A percentile compares a stretch with the other conserved stretches of the same genome.
These are phyloP conservation scores for Aphis craccivora DNA, from an alignment of 1,140 invertebrate species.

Conservation along the genomic window DNA sequence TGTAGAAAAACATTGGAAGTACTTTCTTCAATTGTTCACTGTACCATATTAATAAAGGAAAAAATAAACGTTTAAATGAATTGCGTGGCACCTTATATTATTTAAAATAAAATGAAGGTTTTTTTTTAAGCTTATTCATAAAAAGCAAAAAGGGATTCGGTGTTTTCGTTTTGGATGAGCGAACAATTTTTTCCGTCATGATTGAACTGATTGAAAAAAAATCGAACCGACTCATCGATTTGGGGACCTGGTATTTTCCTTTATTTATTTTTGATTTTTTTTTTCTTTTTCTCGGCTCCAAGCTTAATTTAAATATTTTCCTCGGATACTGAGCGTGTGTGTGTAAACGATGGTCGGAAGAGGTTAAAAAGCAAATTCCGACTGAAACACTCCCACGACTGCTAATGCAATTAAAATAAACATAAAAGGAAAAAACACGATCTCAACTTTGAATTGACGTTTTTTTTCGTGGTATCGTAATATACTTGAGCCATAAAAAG, in stretches of 20 bases:
- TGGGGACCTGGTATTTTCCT: slow-evolving; percentile 40
- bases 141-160: slow-evolving; percentile 51
- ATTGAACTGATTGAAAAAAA: slow-evolving; percentile 54
- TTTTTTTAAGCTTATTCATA: slow-evolving; percentile 49
- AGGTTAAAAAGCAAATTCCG: slow-evolving; percentile 43
- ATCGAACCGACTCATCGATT: slow-evolving; percentile 44
- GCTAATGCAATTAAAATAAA: slow-evolving; percentile 53
- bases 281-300: slow-evolving; percentile 1
- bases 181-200: slow-evolving; percentile 45
- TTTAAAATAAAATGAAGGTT: slow-evolving; percentile 43
- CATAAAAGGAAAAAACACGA: slow-evolving; percentile 37
- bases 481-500: slow-evolving; percentile 16
- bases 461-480: neutral
- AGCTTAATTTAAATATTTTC: slow-evolving; percentile 53
- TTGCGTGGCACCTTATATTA: slow-evolving; percentile 39
- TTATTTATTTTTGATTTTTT: slow-evolving; percentile 53
- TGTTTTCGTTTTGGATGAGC: slow-evolving; percentile 42
- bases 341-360: slow-evolving; percentile 28
- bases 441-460: slow-evolving; percentile 18
- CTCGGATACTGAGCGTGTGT: slow-evolving; percentile 30
- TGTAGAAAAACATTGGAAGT: slow-evolving; percentile 27
- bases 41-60: slow-evolving; percentile 38
- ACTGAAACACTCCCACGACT: slow-evolving; percentile 35
- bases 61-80: slow-evolving; percentile 51
- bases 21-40: slow-evolving; percentile 30